A percentile compares a stretch with the other conserved stretches of the same genome.
Evolutionary conservation across 2,888 invertebrate genomes (phyloP).

Genomic region (Nemapogon koenigi): DNA sequence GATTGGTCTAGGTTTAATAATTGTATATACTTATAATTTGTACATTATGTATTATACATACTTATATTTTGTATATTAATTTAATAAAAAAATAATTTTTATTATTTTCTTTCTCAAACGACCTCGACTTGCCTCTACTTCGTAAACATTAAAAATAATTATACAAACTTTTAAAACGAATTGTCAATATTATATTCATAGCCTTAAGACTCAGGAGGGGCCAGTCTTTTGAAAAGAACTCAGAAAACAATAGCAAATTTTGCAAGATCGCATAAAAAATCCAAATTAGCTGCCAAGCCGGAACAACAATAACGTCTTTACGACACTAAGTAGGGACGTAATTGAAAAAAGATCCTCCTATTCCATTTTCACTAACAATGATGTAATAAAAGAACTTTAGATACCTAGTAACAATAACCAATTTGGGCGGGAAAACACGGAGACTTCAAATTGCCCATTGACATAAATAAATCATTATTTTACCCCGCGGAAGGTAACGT

Average conservation of each 20-base stretch:
- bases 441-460: conserved; percentile 46
- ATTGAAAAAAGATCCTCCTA: conserved; percentile 42
- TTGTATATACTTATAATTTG: too few species aligned
- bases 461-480: conserved; percentile 63
- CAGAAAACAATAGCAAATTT: conserved; percentile 2
- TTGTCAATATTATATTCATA: too few species aligned
- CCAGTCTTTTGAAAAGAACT: too few species aligned
- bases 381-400: conserved; percentile 58
- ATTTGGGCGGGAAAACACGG: conserved; percentile 52
- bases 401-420: conserved; percentile 53
- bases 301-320: conserved; percentile 25
- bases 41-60: too few species aligned
- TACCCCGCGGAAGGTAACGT: conserved; percentile 21
- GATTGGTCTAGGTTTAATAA: too few species aligned
- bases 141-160: too few species aligned
- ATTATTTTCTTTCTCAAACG: too few species aligned
- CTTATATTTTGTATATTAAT: too few species aligned
- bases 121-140: too few species aligned
- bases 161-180: too few species aligned
- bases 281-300: conserved; percentile 6
- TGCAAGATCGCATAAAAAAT: conserved; percentile 4
- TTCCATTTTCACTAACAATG: conserved; percentile 55
- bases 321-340: conserved; percentile 34
- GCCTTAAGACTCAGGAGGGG: too few species aligned
- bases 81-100: too few species aligned